Evolutionary conservation across 2,113 vertebrate genomes (phyloP), one percentile per base, ranked within the genome.

Genomic region (Brienomyrus brachyistius): DNA sequence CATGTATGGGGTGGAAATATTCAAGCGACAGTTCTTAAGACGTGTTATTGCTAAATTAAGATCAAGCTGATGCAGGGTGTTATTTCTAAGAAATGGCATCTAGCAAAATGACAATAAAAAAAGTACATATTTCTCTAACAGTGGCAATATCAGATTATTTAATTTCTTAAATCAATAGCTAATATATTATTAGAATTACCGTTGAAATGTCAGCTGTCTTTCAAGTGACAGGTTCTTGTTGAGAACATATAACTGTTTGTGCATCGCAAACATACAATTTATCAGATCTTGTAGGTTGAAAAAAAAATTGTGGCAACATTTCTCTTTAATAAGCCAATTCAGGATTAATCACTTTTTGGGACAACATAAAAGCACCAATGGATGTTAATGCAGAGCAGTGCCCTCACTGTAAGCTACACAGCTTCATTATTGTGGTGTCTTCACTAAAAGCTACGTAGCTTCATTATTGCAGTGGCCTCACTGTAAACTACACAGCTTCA

Each of bases 131-230:
- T n/a, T n/a, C n/a, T n/a, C n/a, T n/a, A n/a, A n/a, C n/a, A n/a
- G n/a, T n/a, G 50, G 56, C 88, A 47, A 82, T 51, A 54, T 51
- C 83, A 56, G 31, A 51, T 62, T 52, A 35, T 40, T 70, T 74
- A 70, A 51, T 90, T 54, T 52, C 47, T 77, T 70, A 87, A 90
- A 83, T 90, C 17, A 43, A 52, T 40, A 31, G 43, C 62, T 43
- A 51, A 47, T 84, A 62, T 90, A 86, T 74, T 87, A 74, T 74
- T 90, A 74, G 85, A 87, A 90, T 86, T 51, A 23, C 77, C 19
- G 23, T 56, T 50, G 50, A 89, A 89, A 84, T 89, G 74, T 23
- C 51, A 19, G 50, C 66, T 82, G 35, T 9, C 51, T 83, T 89
- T 62, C 51, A 62, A 19, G 31, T 27, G 52, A 27, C 82, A 35